Percentiles rank a stretch among this genome's conserved stretches.
Conservation (phyloP, 2,888 invertebrate species). For the Apomyelois bistriatella region DNA sequence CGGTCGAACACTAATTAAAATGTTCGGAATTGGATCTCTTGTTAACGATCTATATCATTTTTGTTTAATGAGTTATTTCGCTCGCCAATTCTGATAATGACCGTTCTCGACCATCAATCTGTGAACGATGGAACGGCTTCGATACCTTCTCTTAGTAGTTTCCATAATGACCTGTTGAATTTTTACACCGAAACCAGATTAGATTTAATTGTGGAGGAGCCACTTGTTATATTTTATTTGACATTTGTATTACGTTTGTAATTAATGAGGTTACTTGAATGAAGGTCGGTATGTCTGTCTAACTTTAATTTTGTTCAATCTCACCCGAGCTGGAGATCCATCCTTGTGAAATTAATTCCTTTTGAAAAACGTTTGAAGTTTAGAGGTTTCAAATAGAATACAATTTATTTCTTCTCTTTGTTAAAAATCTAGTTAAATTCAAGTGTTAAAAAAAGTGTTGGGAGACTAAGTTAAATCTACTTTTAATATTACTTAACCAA, state of each 20-base stretch:
- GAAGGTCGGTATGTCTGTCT: constrained; percentile 10
- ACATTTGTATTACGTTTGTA: constrained; percentile 1
- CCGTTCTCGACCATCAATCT: constrained; percentile 23
- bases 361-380: too few relatives aligned
- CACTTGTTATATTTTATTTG: neutral
- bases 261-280: constrained; percentile 4
- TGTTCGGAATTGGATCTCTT: constrained; percentile 60
- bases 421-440: too few relatives aligned
- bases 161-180: constrained; percentile 6
- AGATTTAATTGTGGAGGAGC: neutral
- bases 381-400: too few relatives aligned
- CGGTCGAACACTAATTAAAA: constrained; percentile 65
- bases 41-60: constrained; percentile 69
- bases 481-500: too few relatives aligned
- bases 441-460: too few relatives aligned
- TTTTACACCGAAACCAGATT: constrained; percentile 1
- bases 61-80: constrained; percentile 70
- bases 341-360: neutral
- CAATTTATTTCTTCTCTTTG: too few relatives aligned
- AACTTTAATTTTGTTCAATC: neutral
- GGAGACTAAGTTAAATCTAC: too few relatives aligned
- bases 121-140: constrained; percentile 7
- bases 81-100: constrained; percentile 34
- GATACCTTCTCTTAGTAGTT: constrained; percentile 17
- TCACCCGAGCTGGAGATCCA: neutral